Evolutionary conservation across 2,888 invertebrate species (phyloP).

Genomic region (Baronia brevicornis): DNA sequence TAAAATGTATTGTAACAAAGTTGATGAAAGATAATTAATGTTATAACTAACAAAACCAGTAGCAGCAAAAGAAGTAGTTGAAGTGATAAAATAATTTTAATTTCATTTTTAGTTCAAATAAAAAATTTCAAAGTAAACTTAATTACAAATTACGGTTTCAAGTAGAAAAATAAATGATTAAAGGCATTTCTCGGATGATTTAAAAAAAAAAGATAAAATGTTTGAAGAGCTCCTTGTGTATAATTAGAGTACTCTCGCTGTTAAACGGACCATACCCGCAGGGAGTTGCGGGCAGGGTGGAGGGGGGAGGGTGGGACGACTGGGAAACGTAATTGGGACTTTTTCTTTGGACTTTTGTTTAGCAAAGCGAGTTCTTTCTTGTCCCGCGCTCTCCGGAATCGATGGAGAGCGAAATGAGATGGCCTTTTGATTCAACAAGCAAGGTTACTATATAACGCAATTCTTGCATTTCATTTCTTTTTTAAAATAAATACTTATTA

Average conservation of each 20-base stretch:
- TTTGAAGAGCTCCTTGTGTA: conserved; percentile 3
- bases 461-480: neutral
- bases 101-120: too few species aligned
- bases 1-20: too few species aligned
- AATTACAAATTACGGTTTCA: too few species aligned
- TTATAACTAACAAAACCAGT: too few species aligned
- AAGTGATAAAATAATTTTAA: too few species aligned
- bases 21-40: too few species aligned
- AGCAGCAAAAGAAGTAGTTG: too few species aligned
- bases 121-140: too few species aligned
- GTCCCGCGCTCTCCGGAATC: conserved; percentile 41
- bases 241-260: conserved; percentile 23
- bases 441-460: conserved; percentile 13
- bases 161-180: too few species aligned
- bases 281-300: conserved; percentile 20
- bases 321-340: conserved; percentile 69
- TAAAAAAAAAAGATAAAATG: conserved; percentile 6
- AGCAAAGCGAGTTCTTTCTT: conserved; percentile 67
- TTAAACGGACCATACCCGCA: conserved; percentile 27
- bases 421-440: conserved; percentile 22
- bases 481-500: too few species aligned
- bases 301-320: conserved; percentile 26
- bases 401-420: conserved; percentile 34
- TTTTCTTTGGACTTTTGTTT: conserved; percentile 72
- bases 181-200: conserved; percentile 1